phyloP scores from a whole-genome alignment of 1,140 invertebrate genomes.

The Cyclargus thomasi region DNA sequence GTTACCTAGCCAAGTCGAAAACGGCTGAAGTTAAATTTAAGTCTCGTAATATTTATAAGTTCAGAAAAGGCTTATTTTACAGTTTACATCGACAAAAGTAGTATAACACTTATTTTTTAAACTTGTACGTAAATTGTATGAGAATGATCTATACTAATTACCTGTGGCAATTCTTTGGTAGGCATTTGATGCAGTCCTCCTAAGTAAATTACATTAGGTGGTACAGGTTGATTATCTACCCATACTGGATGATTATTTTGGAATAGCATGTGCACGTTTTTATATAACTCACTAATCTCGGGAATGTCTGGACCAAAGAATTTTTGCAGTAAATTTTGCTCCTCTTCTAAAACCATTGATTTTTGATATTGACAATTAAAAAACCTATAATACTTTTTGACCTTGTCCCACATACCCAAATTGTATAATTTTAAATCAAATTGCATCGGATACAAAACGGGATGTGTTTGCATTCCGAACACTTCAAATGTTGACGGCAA shows the following conservation, averaged over 20 bases:
- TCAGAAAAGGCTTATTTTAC: too few relatives aligned
- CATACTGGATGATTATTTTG: constrained; percentile 17
- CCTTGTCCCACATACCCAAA: constrained; percentile 21
- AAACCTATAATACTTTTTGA: neutral
- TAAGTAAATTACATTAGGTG: constrained; percentile 14
- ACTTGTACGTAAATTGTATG: too few relatives aligned
- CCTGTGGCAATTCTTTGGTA: too few relatives aligned
- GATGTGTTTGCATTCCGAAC: constrained; percentile 25
- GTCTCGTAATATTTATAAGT: too few relatives aligned
- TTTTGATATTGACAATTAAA: neutral
- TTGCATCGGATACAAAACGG: constrained; percentile 22
- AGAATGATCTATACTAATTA: too few relatives aligned
- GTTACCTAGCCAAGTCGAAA: too few relatives aligned
- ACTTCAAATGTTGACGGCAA: constrained; percentile 14
- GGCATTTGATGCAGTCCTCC: constrained; percentile 12
- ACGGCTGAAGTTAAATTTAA: too few relatives aligned
- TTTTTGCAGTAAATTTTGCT: constrained; percentile 4
- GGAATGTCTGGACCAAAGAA: constrained; percentile 4
- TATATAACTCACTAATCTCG: constrained; percentile 6
- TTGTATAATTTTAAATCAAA: constrained; percentile 18
- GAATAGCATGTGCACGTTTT: constrained; percentile 14
- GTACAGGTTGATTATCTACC: constrained; percentile 16
- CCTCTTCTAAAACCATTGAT: neutral
- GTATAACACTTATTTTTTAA: too few relatives aligned
- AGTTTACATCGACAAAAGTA: too few relatives aligned